A percentile compares a stretch with the other conserved stretches of the same genome.
Conservation (phyloP, 2,797 vertebrate species). For the Sebastiscus albofasciatus region DNA sequence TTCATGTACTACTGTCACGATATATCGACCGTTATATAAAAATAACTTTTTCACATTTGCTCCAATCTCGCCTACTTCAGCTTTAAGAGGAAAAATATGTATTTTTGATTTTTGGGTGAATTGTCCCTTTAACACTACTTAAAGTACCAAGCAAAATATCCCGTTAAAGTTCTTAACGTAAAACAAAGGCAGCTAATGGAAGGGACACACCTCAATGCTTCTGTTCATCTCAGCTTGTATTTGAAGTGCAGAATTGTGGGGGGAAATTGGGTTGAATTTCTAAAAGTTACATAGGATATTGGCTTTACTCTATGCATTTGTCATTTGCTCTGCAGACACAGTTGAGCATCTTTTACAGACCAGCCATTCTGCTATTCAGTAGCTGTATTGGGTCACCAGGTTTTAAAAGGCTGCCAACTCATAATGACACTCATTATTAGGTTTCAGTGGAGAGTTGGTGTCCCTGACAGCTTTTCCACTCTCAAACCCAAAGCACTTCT, state of each 20-base stretch:
- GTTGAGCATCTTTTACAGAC: background rate
- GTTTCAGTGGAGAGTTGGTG: background rate
- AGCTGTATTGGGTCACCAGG: background rate
- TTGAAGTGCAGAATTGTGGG: background rate
- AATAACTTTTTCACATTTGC: no score
- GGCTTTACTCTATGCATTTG: background rate
- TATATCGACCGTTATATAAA: no score
- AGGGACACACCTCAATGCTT: background rate
- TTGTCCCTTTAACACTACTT: background rate
- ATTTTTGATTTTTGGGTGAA: no score
- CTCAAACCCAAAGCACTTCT: background rate
- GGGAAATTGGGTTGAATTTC: background rate
- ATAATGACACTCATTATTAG: background rate
- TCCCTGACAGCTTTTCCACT: background rate
- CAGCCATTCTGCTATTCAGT: background rate
- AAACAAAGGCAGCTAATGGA: background rate
- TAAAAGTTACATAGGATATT: background rate
- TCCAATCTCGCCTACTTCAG: no score
- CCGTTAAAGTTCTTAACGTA: background rate
- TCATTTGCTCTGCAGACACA: background rate
- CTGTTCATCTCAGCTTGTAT: background rate
- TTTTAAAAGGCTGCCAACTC: background rate
- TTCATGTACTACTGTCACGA: no score
- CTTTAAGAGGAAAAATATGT: no score
- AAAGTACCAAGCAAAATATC: background rate